A percentile compares a stretch with the other conserved stretches of the same genome.
These are phyloP conservation scores for Entomobrya multifasciata DNA, from an alignment of 2,888 invertebrate genomes.

Conservation along the genomic window DNA sequence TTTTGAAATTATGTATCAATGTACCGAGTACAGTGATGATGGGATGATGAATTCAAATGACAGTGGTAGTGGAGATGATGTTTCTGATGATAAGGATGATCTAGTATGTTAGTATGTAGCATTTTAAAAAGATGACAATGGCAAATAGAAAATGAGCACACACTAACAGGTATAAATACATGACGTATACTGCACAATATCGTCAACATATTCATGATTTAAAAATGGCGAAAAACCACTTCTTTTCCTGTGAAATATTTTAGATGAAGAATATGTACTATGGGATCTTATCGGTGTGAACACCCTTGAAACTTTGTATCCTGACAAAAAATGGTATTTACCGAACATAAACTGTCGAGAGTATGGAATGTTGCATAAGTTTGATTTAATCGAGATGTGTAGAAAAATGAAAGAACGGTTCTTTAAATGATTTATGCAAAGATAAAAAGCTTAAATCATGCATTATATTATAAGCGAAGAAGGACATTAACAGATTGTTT, in stretches of 20 bases:
- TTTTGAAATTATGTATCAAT: constrained; percentile 25
- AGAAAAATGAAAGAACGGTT: constrained; percentile 41
- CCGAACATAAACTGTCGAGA: not conserved
- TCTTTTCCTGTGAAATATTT: constrained; percentile 12
- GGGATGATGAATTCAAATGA: constrained; percentile 31
- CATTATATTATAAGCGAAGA: constrained; percentile 14
- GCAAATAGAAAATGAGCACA: constrained; percentile 45
- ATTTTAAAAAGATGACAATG: constrained; percentile 35
- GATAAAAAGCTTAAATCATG: constrained; percentile 48
- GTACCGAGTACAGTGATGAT: not conserved
- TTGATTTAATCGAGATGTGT: not conserved
- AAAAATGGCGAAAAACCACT: constrained; percentile 32
- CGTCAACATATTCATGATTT: not conserved
- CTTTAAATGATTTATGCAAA: constrained; percentile 61
- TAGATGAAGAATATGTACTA: constrained; percentile 3
- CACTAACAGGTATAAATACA: not conserved
- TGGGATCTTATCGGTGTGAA: constrained; percentile 54
- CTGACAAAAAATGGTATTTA: not conserved
- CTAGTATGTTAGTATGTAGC: constrained; percentile 21
- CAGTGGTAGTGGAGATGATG: not conserved
- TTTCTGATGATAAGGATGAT: constrained; percentile 24
- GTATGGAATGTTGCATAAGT: too few relatives aligned
- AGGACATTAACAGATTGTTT: not conserved
- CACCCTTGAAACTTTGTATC: constrained; percentile 52
- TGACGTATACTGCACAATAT: not conserved